Base-by-base conservation (phyloP, 1,140 invertebrate species). In the Rhynchophorus ferrugineus region DNA sequence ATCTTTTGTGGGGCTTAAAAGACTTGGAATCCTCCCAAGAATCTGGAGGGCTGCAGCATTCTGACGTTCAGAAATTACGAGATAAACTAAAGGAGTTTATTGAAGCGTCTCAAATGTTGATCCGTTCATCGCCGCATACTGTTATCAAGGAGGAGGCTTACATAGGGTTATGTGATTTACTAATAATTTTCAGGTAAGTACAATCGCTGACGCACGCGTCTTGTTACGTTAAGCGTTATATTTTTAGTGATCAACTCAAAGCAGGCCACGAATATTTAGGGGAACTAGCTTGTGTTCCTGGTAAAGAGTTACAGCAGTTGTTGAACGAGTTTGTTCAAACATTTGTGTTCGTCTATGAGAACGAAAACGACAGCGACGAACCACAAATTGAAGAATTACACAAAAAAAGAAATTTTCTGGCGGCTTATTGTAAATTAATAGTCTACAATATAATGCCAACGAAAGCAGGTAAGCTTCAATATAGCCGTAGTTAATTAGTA, bases 381-480 rank as follows among this genome's bases (percentile, higher is more conserved):
- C 92, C 95, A 72, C 74, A 78, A 61, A 98, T 98, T 62, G 94
- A 98, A 75, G 89, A 95, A 66, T 72, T 98, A 16, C 95, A 98
- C 72, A 98, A 97, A 71, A 79, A 91, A 51, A 78, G 96, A 59
- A 98, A 95, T 67, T 94, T 97, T 67, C 74, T 99, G 39, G 92
- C 95, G 1, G 89, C 91, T 39, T 99, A 93, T 72, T 97, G 93
- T 73, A 99, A 99, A 74, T 75, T 99, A 16, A 89, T 98, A 60
- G 91, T 98, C 34, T 98, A 98, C 73, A 97, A 98, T 69, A 88
- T 98, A 55, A 83, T 98, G 63, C 90, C 89, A 2, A 93, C 94
- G 2, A 86, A 87, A 65, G 82, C 87, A 58, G 93, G 51, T 54
- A n/a, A 6, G 29, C 19, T 19, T 2, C 8, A 20, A 20, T 42